Conservation (phyloP, 1,140 invertebrate genomes). For the Drosophila prosaltans region DNA sequence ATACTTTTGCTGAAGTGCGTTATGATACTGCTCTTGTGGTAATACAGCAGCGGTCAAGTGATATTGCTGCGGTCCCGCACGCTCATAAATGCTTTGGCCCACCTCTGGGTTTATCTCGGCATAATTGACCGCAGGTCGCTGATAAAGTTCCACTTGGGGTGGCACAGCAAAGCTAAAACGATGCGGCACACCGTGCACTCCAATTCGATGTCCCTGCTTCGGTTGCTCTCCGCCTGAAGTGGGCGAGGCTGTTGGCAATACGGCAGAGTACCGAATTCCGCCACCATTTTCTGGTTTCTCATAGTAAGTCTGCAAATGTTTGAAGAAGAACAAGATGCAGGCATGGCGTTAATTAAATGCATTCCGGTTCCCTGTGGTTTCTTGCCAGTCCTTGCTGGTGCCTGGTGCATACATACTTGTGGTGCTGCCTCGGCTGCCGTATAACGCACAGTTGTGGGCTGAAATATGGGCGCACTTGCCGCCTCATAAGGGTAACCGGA, state of each 20-base stretch:
- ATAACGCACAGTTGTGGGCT: slow-evolving; percentile 66
- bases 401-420: slow-evolving; percentile 39
- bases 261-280: slow-evolving; percentile 36
- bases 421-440: slow-evolving; percentile 60
- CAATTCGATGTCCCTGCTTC: slow-evolving; percentile 15
- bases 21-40: neutral
- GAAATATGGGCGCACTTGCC: slow-evolving; percentile 47
- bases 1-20: slow-evolving; percentile 28
- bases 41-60: slow-evolving; percentile 1
- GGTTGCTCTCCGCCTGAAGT: slow-evolving; percentile 16
- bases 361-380: slow-evolving; percentile 26
- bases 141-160: slow-evolving; percentile 68
- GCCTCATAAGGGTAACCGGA: slow-evolving; percentile 28
- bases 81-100: slow-evolving; percentile 49
- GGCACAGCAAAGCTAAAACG: slow-evolving; percentile 62
- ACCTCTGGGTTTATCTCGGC: slow-evolving; percentile 15
- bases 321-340: neutral
- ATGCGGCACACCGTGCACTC: slow-evolving; percentile 32
- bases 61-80: slow-evolving; percentile 18
- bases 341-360: slow-evolving; percentile 41
- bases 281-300: slow-evolving; percentile 37
- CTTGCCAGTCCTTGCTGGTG: slow-evolving; percentile 36
- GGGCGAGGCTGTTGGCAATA: slow-evolving; percentile 13
- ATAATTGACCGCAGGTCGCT: slow-evolving; percentile 44
- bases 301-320: slow-evolving; percentile 42